Evolutionary conservation across 1,140 invertebrate genomes (phyloP).

Genomic region (Cydia fagiglandana): DNA sequence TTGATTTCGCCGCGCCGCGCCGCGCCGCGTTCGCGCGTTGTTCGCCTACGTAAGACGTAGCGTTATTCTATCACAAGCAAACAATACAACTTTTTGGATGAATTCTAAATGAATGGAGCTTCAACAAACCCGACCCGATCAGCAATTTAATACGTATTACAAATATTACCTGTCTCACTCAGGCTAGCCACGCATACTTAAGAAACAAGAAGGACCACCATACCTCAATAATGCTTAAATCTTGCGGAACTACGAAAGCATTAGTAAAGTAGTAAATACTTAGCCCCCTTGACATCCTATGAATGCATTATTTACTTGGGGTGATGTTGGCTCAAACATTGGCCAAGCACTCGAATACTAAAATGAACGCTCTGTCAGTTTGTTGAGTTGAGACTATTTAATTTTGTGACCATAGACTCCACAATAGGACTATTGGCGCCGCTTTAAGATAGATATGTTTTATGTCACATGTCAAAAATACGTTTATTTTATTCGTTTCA

Average conservation of each 20-base stretch:
- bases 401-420: not conserved
- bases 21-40: too few relatives aligned
- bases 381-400: not conserved
- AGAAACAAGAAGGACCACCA: not conserved
- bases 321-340: constrained; percentile 19
- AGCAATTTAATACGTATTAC: too few relatives aligned
- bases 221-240: not conserved
- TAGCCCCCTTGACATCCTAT: constrained; percentile 10
- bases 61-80: too few relatives aligned
- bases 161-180: too few relatives aligned
- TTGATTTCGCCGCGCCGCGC: too few relatives aligned
- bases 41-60: too few relatives aligned
- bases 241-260: not conserved
- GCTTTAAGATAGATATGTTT: not conserved
- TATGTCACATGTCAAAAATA: constrained; percentile 7
- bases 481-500: not conserved
- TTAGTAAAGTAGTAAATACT: constrained; percentile 14
- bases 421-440: not conserved
- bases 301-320: constrained; percentile 26
- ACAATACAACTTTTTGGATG: too few relatives aligned
- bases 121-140: too few relatives aligned
- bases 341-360: constrained; percentile 15
- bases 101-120: too few relatives aligned
- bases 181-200: too few relatives aligned
- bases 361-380: constrained; percentile 2